phyloP scores from a whole-genome alignment of 2,888 invertebrate genomes.

The Dolichomitus sp. region DNA sequence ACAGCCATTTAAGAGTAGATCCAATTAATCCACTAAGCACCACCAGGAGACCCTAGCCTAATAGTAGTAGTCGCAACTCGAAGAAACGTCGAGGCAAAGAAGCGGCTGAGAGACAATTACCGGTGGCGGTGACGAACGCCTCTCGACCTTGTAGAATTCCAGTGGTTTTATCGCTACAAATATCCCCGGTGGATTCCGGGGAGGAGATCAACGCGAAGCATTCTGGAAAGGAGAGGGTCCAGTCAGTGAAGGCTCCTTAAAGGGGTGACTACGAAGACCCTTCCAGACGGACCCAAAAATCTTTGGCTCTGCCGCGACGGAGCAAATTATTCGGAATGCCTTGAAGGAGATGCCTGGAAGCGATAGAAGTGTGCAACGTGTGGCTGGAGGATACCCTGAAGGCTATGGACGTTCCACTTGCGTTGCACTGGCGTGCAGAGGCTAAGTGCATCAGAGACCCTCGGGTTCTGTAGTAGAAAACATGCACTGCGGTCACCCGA shows the following conservation, averaged over 20 bases:
- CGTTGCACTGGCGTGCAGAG: slow-evolving; percentile 15
- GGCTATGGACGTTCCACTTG: slow-evolving; percentile 20
- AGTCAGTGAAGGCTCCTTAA: not conserved
- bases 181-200: slow-evolving; percentile 64
- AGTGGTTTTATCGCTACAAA: slow-evolving; percentile 65
- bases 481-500: not conserved
- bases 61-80: slow-evolving; percentile 64
- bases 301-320: slow-evolving; percentile 43
- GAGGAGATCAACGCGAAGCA: slow-evolving; percentile 2
- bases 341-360: slow-evolving; percentile 71
- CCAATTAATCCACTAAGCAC: slow-evolving; percentile 73
- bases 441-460: slow-evolving; percentile 30
- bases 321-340: slow-evolving; percentile 80
- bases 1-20: slow-evolving; percentile 71
- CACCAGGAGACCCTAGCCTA: slow-evolving; percentile 61
- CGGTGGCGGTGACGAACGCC: slow-evolving; percentile 69
- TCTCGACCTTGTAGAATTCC: slow-evolving; percentile 51
- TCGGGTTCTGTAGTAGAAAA: not conserved
- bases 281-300: slow-evolving; percentile 19
- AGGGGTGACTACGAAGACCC: slow-evolving; percentile 14
- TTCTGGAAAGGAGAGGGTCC: slow-evolving; percentile 14
- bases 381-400: slow-evolving; percentile 2
- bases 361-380: slow-evolving; percentile 31
- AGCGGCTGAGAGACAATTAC: slow-evolving; percentile 69
- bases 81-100: slow-evolving; percentile 70